Conservation (phyloP, 1,140 invertebrate genomes). For the Drosophila mayri region DNA sequence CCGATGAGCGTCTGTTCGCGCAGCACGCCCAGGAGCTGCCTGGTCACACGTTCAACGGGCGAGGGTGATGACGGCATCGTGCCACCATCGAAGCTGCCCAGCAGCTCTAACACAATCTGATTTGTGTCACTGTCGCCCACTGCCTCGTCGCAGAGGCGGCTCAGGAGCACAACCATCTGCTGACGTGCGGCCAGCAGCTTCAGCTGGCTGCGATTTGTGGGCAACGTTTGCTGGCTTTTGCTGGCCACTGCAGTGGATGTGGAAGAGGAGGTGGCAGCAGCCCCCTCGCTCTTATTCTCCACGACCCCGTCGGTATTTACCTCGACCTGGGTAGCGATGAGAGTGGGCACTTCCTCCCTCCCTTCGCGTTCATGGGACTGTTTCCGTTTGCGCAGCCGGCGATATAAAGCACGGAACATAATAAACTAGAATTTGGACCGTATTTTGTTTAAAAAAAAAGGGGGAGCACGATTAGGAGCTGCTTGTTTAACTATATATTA, state of each 20-base stretch:
- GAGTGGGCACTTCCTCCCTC: neutral
- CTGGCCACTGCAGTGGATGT: neutral
- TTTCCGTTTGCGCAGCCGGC: neutral
- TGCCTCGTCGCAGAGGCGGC: constrained; percentile 41
- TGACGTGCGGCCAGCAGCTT: constrained; percentile 41
- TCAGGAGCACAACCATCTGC: constrained; percentile 45
- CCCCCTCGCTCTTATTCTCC: neutral
- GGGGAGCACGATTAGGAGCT: neutral
- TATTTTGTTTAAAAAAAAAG: neutral
- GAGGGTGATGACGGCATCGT: neutral
- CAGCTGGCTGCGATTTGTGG: constrained; percentile 4
- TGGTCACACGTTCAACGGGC: constrained; percentile 52
- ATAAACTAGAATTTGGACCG: constrained; percentile 5
- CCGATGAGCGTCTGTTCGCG: constrained; percentile 54
- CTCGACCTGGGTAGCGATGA: rapidly evolving
- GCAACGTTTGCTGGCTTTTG: neutral
- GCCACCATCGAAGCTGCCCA: constrained; percentile 18
- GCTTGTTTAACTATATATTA: neutral
- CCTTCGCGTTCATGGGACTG: neutral
- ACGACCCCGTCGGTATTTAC: neutral
- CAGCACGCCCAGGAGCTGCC: constrained; percentile 54
- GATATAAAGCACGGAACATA: constrained; percentile 2
- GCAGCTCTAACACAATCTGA: constrained; percentile 60
- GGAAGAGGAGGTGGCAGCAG: neutral
- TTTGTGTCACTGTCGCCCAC: constrained; percentile 60